phyloP scores from a whole-genome alignment of 2,888 invertebrate species.

The Ischnura elegans region DNA sequence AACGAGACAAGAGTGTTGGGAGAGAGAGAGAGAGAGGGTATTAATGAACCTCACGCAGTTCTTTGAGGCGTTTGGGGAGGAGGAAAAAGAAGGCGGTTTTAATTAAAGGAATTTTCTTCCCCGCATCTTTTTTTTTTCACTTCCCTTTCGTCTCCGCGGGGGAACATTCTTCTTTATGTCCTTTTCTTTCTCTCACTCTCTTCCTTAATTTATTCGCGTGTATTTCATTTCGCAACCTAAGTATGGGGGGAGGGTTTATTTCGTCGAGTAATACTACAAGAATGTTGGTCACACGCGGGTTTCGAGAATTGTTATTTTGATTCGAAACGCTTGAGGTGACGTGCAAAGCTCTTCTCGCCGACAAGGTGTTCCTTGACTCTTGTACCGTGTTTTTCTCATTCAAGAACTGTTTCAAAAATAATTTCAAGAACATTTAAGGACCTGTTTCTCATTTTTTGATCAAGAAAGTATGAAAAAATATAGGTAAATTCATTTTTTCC shows the following conservation, averaged over 20 bases:
- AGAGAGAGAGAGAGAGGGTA: constrained; percentile 11
- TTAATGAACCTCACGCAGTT: constrained; percentile 38
- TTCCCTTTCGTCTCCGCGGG: not conserved
- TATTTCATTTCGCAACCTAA: not conserved
- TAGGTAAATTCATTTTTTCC: too few relatives aligned
- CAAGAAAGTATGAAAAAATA: too few relatives aligned
- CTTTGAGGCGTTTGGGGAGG: constrained; percentile 8
- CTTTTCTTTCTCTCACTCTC: not conserved
- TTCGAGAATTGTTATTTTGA: not conserved
- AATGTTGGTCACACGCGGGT: not conserved
- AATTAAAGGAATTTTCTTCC: constrained; percentile 6
- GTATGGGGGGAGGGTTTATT: not conserved
- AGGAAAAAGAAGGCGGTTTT: not conserved
- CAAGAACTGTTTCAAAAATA: too few relatives aligned
- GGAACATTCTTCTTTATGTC: not conserved
- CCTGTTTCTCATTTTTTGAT: too few relatives aligned
- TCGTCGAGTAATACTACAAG: not conserved
- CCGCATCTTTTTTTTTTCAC: not conserved
- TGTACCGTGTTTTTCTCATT: too few relatives aligned
- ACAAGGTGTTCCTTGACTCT: too few relatives aligned
- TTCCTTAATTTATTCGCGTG: not conserved
- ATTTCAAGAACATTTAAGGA: too few relatives aligned
- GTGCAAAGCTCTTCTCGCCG: too few relatives aligned
- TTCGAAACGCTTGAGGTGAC: not conserved
- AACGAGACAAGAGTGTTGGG: too few relatives aligned